Percentiles rank a stretch among this genome's conserved stretches.
Conservation (phyloP, 2,797 vertebrate species). For the Trichosurus vulpecula region DNA sequence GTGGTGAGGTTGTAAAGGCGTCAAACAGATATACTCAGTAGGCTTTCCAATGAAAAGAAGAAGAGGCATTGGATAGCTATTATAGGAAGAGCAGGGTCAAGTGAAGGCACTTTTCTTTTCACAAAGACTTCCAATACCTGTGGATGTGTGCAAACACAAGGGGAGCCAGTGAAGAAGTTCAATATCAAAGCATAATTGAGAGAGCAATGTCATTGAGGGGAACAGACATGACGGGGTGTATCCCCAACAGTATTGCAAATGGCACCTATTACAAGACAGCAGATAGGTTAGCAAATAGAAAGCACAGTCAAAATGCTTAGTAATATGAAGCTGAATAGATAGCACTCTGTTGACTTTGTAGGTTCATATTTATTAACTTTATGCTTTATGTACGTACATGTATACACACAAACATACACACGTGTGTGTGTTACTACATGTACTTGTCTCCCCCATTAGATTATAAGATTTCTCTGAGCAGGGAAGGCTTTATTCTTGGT, state of each 20-base stretch:
- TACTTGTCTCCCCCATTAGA: neutral
- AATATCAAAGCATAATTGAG: neutral
- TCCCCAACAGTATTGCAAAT: neutral
- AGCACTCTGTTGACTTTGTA: neutral
- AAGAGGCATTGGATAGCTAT: neutral
- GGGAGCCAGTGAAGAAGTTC: neutral
- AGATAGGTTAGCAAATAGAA: neutral
- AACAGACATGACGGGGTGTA: neutral
- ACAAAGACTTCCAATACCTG: neutral
- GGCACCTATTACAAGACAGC: neutral
- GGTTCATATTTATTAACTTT: neutral
- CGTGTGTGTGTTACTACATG: neutral
- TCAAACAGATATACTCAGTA: neutral
- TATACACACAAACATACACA: too few relatives aligned
- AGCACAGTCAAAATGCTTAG: neutral
- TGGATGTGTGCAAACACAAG: neutral
- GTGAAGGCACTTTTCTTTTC: neutral
- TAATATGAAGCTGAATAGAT: neutral
- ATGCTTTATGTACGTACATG: neutral
- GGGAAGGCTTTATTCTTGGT: neutral
- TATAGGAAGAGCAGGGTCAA: neutral
- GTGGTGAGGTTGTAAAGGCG: neutral
- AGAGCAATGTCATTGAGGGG: neutral
- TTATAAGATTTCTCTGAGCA: neutral
- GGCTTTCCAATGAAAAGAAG: neutral